Evolutionary conservation across 2,888 invertebrate species (phyloP), one percentile per base, ranked within the genome.

Genomic region (Sarcophaga caerulescens): DNA sequence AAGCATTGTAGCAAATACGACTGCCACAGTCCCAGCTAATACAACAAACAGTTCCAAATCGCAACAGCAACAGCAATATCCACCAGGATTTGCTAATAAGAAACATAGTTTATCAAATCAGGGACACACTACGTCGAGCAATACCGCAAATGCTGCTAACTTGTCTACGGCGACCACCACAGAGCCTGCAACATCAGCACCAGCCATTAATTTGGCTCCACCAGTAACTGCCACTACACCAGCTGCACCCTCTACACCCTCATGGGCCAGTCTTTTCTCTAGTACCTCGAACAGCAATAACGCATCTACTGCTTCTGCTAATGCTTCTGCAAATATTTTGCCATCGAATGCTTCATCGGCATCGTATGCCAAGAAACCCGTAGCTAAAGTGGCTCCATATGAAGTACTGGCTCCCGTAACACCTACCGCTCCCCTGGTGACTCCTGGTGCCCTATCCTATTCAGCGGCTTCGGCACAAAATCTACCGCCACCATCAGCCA

Each of bases 191-290:
- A 94, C 10, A 93, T 89, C 78, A 78, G 57, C 88, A 87, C 85
- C 88, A 87, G 77, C 87, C 85, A 87, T 91, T 19, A 92, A 91
- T 87, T 88, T 92, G 83, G 91, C 91, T 45, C 91, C 90, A 69
- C 91, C 90, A 91, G 94, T 21, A 93, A 94, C 85, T 94, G 89
- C 90, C 12, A 90, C 81, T 4, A 89, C 91, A 88, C 91, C 85
- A 85, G 76, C 87, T 75, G 87, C 85, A 83, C 81, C 88, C 71
- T 84, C 85, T 82, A 84, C 81, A 12, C 84, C 95, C 74, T 95
- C 96, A 0, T 96, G 96, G 96, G 96, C 96, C 2, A 95, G 96
- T 91, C 90, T 96, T 19, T 96, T 96, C 91, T 94, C 94, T 19
- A 82, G n/a, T 23, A 82, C 4, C 25, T 60, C 85, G n/a, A 60